Conservation (phyloP, 64 coral and sea anemone genomes). For the Porites lutea region DNA sequence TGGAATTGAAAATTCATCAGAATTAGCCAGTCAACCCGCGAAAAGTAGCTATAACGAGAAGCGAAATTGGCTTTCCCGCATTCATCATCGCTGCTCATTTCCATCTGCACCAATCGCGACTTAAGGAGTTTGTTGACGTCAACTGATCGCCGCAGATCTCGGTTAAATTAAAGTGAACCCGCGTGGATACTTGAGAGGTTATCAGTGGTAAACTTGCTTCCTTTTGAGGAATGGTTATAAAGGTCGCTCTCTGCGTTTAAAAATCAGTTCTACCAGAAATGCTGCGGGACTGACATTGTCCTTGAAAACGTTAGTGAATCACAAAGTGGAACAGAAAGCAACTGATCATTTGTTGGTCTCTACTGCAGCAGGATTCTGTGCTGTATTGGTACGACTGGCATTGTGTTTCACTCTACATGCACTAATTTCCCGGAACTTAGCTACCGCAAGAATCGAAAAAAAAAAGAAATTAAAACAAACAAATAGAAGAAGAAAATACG, state of each 20-base stretch:
- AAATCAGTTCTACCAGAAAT: neutral
- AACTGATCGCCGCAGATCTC: slow-evolving; percentile 21
- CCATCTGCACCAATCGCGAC: slow-evolving; percentile 25
- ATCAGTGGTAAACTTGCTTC: neutral
- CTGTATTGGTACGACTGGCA: neutral
- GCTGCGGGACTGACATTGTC: neutral
- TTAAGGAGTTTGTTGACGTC: slow-evolving; percentile 17
- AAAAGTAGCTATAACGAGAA: slow-evolving; percentile 39
- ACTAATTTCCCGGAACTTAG: slow-evolving; percentile 6
- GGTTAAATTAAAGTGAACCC: slow-evolving; percentile 17
- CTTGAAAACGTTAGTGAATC: neutral
- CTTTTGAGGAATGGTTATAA: slow-evolving; percentile 5
- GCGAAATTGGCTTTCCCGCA: slow-evolving; percentile 40
- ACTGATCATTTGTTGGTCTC: slow-evolving; percentile 17
- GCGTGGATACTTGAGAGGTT: neutral
- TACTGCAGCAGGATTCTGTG: slow-evolving; percentile 2
- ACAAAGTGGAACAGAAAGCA: neutral
- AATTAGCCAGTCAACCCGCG: slow-evolving; percentile 13
- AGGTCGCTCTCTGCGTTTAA: neutral
- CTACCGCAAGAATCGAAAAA: neutral
- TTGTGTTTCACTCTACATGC: neutral
- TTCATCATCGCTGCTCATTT: slow-evolving; percentile 20
- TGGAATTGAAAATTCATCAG: slow-evolving; percentile 52
- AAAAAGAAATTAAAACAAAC: neutral
- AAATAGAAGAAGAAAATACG: neutral